These are phyloP conservation scores for Drosophila nr. perissopoda DNA, from an alignment of 2,888 invertebrate species.

Conservation along the genomic window DNA sequence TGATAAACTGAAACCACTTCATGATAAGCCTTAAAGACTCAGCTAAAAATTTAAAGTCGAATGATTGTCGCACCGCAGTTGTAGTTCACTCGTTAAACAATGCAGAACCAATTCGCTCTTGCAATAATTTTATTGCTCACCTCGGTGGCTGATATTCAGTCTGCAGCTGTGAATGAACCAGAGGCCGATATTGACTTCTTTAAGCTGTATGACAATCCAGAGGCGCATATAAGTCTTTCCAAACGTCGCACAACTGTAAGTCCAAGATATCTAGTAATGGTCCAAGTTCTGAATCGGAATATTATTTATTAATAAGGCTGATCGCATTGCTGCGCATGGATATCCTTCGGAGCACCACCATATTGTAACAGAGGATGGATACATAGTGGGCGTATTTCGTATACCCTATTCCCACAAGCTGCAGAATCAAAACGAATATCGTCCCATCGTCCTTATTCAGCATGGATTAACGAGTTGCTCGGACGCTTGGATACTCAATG, in stretches of 20 bases:
- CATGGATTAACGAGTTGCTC: constrained; percentile 79
- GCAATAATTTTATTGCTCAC: background rate
- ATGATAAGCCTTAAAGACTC: constrained; percentile 27
- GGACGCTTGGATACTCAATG: constrained; percentile 76
- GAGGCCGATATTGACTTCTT: constrained; percentile 55
- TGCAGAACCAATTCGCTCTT: constrained; percentile 20
- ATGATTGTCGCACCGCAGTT: constrained; percentile 21
- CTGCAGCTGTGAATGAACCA: constrained; percentile 32
- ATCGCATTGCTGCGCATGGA: constrained; percentile 83
- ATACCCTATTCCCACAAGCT: constrained; percentile 75
- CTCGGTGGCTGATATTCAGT: background rate
- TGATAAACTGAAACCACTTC: constrained; percentile 33
- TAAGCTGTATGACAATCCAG: constrained; percentile 62
- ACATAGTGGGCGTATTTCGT: constrained; percentile 76
- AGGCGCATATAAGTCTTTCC: constrained; percentile 56
- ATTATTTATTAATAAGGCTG: constrained; percentile 30
- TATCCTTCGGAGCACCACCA: constrained; percentile 90
- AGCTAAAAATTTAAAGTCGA: constrained; percentile 10
- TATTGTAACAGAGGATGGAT: constrained; percentile 76
- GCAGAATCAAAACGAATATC: constrained; percentile 56
- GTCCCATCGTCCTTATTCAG: constrained; percentile 86
- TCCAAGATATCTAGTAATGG: background rate
- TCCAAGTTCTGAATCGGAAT: background rate
- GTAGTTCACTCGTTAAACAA: background rate
- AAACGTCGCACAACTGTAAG: constrained; percentile 54